phyloP scores from a whole-genome alignment of 1,140 invertebrate species.

The Chironomus tepperi region DNA sequence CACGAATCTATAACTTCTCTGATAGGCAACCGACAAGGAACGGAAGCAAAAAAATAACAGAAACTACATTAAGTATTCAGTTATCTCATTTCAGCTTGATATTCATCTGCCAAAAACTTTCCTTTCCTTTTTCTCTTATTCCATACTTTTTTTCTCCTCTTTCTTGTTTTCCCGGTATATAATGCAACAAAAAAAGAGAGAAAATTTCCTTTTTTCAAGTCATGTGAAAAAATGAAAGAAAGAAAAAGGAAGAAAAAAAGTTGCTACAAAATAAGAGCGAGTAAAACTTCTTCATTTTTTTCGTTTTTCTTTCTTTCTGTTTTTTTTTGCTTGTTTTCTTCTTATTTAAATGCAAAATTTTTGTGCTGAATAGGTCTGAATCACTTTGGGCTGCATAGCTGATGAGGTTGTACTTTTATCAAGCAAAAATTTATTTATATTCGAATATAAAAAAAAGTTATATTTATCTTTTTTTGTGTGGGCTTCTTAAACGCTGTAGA shows the following conservation, averaged over 20 bases:
- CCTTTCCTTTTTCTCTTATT: not conserved
- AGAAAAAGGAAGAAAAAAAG: not conserved
- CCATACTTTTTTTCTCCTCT: not conserved
- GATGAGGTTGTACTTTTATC: too few species aligned
- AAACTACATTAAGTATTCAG: slow-evolving; percentile 2
- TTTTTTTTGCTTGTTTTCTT: too few species aligned
- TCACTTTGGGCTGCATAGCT: too few species aligned
- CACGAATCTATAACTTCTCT: too few species aligned
- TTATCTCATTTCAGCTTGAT: not conserved
- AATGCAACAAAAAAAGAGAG: not conserved
- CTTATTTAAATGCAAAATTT: too few species aligned
- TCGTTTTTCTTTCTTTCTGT: too few species aligned
- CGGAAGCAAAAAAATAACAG: not conserved
- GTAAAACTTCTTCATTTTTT: not conserved
- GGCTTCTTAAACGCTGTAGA: too few species aligned
- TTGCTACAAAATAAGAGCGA: not conserved
- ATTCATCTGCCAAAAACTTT: slow-evolving; percentile 8
- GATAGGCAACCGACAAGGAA: not conserved
- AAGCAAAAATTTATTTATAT: too few species aligned
- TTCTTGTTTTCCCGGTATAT: not conserved
- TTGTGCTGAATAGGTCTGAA: too few species aligned
- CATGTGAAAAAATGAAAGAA: not conserved
- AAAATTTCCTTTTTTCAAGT: not conserved
- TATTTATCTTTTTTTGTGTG: too few species aligned
- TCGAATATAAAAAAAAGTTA: too few species aligned